Percentiles rank a stretch among this genome's conserved stretches.
Conservation (phyloP, 2,888 invertebrate genomes). For the Tryphoninae sp. region DNA sequence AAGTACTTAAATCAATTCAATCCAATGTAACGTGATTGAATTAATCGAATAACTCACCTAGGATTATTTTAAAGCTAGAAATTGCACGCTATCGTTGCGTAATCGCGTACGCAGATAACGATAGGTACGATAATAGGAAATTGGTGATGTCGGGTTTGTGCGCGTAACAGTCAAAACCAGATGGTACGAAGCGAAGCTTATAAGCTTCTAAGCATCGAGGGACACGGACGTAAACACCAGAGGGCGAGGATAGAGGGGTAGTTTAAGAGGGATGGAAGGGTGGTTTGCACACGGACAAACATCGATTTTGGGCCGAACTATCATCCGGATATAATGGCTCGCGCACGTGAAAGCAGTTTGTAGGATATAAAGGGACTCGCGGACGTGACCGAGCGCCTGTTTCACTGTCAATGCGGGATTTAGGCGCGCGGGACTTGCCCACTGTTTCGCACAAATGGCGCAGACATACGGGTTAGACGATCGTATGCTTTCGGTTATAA, state of each 20-base stretch:
- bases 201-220: not conserved
- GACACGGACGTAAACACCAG: constrained; percentile 5
- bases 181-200: not conserved
- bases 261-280: too few species aligned
- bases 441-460: too few species aligned
- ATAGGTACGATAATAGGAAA: not conserved
- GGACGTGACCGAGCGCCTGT: constrained; percentile 23
- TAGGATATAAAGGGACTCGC: constrained; percentile 10
- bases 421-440: constrained; percentile 1
- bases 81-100: too few species aligned
- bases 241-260: not conserved
- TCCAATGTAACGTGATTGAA: too few species aligned
- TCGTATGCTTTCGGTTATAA: too few species aligned
- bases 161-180: constrained; percentile 1
- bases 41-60: too few species aligned
- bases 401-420: constrained; percentile 40
- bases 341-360: not conserved
- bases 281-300: not conserved
- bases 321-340: constrained; percentile 7
- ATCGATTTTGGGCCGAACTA: constrained; percentile 23
- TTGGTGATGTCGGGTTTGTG: not conserved
- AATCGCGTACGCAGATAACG: not conserved
- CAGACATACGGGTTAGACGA: too few species aligned
- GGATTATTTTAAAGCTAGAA: too few species aligned
- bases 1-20: too few species aligned